Evolutionary conservation across 37 sponge, comb jelly and placozoan genomes (phyloP), one percentile per base, ranked within the genome.

Genomic region (Lycopodina hypogea): DNA sequence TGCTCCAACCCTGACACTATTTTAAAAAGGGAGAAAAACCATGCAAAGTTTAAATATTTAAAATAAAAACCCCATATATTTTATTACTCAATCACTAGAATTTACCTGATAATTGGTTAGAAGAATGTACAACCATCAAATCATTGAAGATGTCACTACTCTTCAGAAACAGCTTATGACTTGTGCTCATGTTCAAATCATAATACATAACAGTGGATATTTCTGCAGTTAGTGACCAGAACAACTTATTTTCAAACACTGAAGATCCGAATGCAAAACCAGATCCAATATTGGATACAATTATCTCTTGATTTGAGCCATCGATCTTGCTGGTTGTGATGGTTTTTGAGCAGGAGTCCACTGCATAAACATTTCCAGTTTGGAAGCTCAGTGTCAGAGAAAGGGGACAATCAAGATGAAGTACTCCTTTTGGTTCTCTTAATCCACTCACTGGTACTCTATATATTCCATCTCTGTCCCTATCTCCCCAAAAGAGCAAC

Each of bases 21-120:
- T 28, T 18, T 18, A 36, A 37, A 28, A 36, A 8, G n/a, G n/a
- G n/a, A n/a, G n/a, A n/a, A n/a, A n/a, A n/a, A n/a, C n/a, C n/a
- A n/a, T n/a, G n/a, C n/a, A n/a, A n/a, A n/a, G n/a, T n/a, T n/a
- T n/a, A n/a, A n/a, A n/a, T n/a, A n/a, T n/a, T n/a, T n/a, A n/a
- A n/a, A n/a, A n/a, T n/a, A n/a, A n/a, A n/a, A n/a, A n/a, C 18
- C 36, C 33, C 0, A 2, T 34, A 33, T 35, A n/a, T n/a, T n/a
- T n/a, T n/a, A n/a, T n/a, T n/a, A n/a, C n/a, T 52, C 1, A 3
- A 52, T n/a, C n/a, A n/a, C n/a, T n/a, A n/a, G n/a, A 24, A 55
- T 39, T 36, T 56, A 75, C 75, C 59, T 58, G 75, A 56, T 75
- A 59, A 59, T 35, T 75, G 75, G 12, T 56, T 55, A 35, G 75